These are phyloP conservation scores for Lordiphosa collinella DNA, from an alignment of 1,140 invertebrate genomes.

Conservation along the genomic window DNA sequence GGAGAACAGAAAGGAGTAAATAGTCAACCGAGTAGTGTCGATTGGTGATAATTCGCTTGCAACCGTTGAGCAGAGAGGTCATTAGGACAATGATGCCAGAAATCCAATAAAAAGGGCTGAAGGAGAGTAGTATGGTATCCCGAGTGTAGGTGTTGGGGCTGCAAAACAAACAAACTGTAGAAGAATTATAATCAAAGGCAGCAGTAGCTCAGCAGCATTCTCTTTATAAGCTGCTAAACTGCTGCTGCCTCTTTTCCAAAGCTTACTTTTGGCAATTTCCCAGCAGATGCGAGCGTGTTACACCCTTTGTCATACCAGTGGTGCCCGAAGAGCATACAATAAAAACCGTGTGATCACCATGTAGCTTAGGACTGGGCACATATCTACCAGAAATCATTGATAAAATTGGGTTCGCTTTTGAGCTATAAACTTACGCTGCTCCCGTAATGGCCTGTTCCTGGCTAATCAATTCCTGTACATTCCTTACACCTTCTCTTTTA, in stretches of 20 bases:
- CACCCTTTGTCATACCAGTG: slow-evolving; percentile 89
- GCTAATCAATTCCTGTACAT: slow-evolving; percentile 35
- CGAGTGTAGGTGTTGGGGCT: slow-evolving; percentile 55
- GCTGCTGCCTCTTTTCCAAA: too few species aligned
- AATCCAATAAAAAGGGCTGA: slow-evolving; percentile 76
- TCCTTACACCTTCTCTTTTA: slow-evolving; percentile 31
- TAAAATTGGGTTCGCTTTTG: too few species aligned
- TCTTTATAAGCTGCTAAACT: too few species aligned
- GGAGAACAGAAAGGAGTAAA: slow-evolving; percentile 50
- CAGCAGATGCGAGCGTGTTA: slow-evolving; percentile 84
- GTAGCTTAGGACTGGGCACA: slow-evolving; percentile 49
- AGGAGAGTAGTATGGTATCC: slow-evolving; percentile 50
- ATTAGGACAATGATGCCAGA: slow-evolving; percentile 58
- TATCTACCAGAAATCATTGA: slow-evolving; percentile 16
- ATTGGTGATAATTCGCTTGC: slow-evolving; percentile 58
- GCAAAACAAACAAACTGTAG: background rate
- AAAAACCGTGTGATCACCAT: slow-evolving; percentile 66
- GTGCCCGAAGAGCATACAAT: slow-evolving; percentile 85
- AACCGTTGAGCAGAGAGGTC: slow-evolving; percentile 48
- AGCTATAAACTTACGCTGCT: slow-evolving; percentile 32
- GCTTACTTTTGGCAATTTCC: slow-evolving; percentile 63
- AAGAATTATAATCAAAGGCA: too few species aligned
- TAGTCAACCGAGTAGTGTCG: slow-evolving; percentile 56
- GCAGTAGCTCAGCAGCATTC: too few species aligned
- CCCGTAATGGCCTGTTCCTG: slow-evolving; percentile 25